Conservation (phyloP, 2,113 vertebrate genomes). For the Cyanoliseus patagonus region DNA sequence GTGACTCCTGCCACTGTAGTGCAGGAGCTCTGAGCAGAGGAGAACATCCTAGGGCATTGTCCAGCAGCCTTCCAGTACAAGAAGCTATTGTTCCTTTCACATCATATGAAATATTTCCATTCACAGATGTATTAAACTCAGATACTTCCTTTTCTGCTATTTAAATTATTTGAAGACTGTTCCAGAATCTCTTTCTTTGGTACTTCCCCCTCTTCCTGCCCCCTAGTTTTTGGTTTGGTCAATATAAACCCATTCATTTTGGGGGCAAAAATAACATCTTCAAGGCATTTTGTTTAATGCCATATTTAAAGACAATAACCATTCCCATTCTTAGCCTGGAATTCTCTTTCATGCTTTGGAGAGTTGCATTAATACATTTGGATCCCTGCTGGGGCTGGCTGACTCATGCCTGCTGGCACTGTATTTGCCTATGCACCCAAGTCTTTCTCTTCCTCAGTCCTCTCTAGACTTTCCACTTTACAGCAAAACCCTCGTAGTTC, state of each 20-base stretch:
- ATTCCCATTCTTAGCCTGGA: not conserved
- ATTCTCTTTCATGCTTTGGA: not conserved
- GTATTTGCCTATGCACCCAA: not conserved
- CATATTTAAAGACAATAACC: not conserved
- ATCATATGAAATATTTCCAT: not conserved
- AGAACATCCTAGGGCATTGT: slow-evolving; percentile 42
- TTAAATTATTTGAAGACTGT: not conserved
- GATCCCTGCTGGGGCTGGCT: not conserved
- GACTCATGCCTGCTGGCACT: not conserved
- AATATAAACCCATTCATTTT: not conserved
- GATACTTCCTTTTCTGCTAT: not conserved
- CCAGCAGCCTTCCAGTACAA: slow-evolving; percentile 28
- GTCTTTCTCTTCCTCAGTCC: not conserved
- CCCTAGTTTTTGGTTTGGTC: not conserved
- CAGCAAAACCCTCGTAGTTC: not conserved
- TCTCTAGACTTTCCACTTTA: not conserved
- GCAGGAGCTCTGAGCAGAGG: not conserved
- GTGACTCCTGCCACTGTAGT: slow-evolving; percentile 26
- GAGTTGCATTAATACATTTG: not conserved
- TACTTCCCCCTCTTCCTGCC: fast-evolving
- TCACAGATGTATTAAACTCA: slow-evolving; percentile 22
- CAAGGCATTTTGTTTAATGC: not conserved
- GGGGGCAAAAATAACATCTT: not conserved
- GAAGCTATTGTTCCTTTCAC: not conserved
- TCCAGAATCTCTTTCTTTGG: not conserved